Base-by-base conservation (phyloP, 2,888 invertebrate species). In the Eupithecia dodoneata region DNA sequence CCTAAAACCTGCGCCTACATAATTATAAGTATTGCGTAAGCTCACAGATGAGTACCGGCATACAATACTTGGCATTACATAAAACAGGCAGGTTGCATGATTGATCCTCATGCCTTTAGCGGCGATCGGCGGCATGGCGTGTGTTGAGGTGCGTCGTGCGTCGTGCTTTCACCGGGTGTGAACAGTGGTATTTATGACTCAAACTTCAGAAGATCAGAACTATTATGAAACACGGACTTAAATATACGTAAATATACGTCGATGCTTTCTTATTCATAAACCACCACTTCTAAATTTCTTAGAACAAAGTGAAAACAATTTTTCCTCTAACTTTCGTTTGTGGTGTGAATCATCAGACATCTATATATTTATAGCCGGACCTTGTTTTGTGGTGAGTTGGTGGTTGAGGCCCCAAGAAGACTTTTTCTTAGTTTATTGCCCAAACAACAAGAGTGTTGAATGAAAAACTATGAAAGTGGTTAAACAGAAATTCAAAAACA, bases 101-200 rank as follows among this genome's bases (percentile, higher is more conserved):
- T 73, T 67, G 76, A 76, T 63, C 63, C 52, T 78, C 71, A 71
- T 63, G 42, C 76, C 78, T 78, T 78, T 69, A 75, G 65, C 55
- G 75, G 72, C 12, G 41, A 59, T 74, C 59, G 75, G 30, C 75
- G 67, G 78, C 71, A 18, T 71, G 73, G 42, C 52, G 41, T 66
- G 42, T 70, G 42, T 66, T 13, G 66, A 77, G 72, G 67, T 45
- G 72, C 65, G 73, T 67, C 78, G 67, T 45, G 72, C 65, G 73
- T 67, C 78, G 4, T 59, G 71, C 76, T 76, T 76, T 73, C 69
- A 71, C 73, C 59, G 59, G 41, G 72, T 49, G 76, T 41, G 75
- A 52, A 55, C 47, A 30, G 67, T 18, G 52, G 66, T 55, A 15
- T 74, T 71, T 67, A 66, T 66, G 65, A 76, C 42, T 65, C 76